These are phyloP conservation scores for Monarcha castaneiventris DNA, from an alignment of 2,113 vertebrate genomes.

Conservation along the genomic window DNA sequence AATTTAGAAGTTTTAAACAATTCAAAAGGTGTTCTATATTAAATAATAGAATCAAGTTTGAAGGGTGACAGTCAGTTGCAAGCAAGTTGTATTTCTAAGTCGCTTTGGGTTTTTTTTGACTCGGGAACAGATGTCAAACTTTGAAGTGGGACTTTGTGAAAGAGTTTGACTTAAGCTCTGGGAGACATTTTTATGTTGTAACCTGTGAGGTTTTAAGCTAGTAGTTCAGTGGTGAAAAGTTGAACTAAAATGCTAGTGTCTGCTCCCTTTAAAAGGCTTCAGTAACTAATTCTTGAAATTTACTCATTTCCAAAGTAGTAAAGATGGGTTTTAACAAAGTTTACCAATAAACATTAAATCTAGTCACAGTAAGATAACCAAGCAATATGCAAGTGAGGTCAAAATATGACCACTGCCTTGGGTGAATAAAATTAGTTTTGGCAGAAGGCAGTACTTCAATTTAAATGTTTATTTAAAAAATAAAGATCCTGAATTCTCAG, in stretches of 20 bases:
- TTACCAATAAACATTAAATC: background rate
- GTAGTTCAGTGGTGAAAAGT: background rate
- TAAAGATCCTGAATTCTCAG: background rate
- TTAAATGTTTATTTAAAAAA: background rate
- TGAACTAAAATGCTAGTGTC: background rate
- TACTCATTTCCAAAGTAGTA: background rate
- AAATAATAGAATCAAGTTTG: background rate
- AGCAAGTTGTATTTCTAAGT: background rate
- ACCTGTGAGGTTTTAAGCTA: background rate
- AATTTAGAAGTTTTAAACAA: slow-evolving; percentile 57
- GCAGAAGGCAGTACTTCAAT: background rate
- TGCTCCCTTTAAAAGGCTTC: background rate
- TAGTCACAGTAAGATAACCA: background rate
- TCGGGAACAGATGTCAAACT: background rate
- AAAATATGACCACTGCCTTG: background rate
- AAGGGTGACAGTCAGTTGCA: background rate
- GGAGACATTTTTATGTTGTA: background rate
- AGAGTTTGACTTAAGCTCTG: background rate
- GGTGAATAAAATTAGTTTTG: background rate
- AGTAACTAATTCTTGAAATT: background rate
- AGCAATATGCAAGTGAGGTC: background rate
- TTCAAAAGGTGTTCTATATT: background rate
- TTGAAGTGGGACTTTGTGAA: background rate
- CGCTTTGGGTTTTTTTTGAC: background rate
- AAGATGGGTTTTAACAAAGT: background rate